These are phyloP conservation scores for Salvator merianae DNA, from an alignment of 2,113 vertebrate genomes.

Conservation along the genomic window DNA sequence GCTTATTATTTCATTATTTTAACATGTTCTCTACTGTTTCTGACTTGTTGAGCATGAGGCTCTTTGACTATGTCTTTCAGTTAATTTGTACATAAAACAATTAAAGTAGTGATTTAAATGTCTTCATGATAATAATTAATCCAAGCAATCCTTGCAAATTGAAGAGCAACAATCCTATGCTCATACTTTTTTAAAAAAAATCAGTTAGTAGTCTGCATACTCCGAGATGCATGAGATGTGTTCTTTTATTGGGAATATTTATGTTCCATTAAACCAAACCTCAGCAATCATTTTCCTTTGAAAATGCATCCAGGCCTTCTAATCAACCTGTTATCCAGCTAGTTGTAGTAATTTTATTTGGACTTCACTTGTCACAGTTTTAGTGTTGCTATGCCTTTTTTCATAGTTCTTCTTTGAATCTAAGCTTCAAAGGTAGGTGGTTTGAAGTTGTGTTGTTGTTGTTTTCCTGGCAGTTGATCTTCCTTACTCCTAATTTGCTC, in stretches of 20 bases:
- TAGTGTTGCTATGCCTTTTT: too few species aligned
- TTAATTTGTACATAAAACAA: constrained; percentile 37
- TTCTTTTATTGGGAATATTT: background rate
- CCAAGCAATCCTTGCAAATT: constrained; percentile 36
- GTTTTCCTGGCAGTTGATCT: too few species aligned
- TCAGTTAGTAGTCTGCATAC: constrained; percentile 18
- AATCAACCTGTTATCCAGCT: constrained; percentile 40
- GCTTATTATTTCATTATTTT: constrained; percentile 30
- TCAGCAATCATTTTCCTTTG: background rate
- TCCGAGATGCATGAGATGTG: background rate
- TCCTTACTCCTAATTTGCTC: too few species aligned
- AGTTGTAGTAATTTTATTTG: constrained; percentile 37
- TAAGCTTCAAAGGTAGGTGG: too few species aligned
- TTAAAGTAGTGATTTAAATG: constrained; percentile 48
- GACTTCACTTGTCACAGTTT: too few species aligned
- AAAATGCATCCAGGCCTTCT: constrained; percentile 20
- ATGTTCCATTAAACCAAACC: constrained; percentile 35
- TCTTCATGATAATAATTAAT: constrained; percentile 37
- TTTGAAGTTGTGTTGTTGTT: too few species aligned
- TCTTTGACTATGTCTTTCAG: constrained; percentile 30
- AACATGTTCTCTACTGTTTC: constrained; percentile 11
- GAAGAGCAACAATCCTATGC: constrained; percentile 37
- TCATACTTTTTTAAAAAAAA: background rate
- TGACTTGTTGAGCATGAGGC: constrained; percentile 33
- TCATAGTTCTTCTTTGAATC: too few species aligned